Base-by-base conservation (phyloP, 1,140 invertebrate species). In the Cotesia typhae region DNA sequence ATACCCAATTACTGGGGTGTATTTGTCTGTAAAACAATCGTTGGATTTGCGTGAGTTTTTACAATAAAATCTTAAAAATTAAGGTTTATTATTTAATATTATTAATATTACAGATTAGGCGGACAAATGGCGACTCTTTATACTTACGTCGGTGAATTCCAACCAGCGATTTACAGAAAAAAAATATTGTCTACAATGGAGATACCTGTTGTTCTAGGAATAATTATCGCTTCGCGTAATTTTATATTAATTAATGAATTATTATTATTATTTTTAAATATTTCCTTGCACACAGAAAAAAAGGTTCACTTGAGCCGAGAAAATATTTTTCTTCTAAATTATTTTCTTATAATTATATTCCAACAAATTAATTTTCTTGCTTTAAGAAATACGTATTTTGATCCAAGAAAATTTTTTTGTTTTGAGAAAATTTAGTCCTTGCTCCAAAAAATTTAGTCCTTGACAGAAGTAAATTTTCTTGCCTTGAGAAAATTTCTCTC, bases 11-110 rank as follows among this genome's bases (percentile, higher is more conserved):
- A 87, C 74, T 84, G 84, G 74, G 74, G 88, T 2, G 89, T 90
- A 75, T 75, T 89, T 12, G 68, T 88, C 4, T 79, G 87, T 14
- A 78, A 89, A 75, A 87, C 89, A 60, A 77, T 89, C 74, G 89
- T 87, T 79, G 89, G 89, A 51, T 84, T 90, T 63, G 88, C 88
- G 89, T 90, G 79, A 86, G 85, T 85, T 55, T 35, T 61, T 51
- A 57, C 41, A 47, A n/a, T 47, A 28, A 28, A 28, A 28, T 17
- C 17, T 17, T 17, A 17, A 17, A 28, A 28, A 28, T 28, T 3
- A 28, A 28, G 2, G 1, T 28, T 28, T 28, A 28, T 28, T 28
- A 28, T 28, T 28, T 28, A 28, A 28, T 67, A 66, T 66, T 59
- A 41, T 63, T 60, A 52, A 14, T 28, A 10, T 72, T 72, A 37